Evolutionary conservation across 1,140 invertebrate species (phyloP).

Genomic region (Sycophaga agraensis): DNA sequence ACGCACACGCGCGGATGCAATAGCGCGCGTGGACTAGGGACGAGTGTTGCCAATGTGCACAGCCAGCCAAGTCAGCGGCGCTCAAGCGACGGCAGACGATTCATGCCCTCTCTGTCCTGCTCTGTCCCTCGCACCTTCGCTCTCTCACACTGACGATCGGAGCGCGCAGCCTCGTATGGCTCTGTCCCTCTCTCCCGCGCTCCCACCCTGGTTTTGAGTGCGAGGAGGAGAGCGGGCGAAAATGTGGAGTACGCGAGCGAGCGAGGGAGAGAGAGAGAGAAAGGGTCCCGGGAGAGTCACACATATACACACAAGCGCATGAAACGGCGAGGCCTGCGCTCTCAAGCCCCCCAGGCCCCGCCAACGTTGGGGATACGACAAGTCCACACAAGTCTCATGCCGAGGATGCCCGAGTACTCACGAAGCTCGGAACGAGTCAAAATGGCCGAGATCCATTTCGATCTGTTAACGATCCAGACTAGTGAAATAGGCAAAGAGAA

Average conservation of each 20-base stretch:
- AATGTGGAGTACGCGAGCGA: neutral
- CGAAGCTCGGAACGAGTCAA: neutral
- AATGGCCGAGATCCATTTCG: conserved; percentile 23
- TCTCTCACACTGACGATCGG: too few species aligned
- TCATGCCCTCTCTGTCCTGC: neutral
- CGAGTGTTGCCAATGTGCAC: conserved; percentile 15
- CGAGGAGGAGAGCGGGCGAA: neutral
- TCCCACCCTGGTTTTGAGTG: conserved; percentile 9
- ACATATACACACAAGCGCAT: too few species aligned
- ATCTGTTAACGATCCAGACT: conserved; percentile 10
- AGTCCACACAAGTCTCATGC: neutral
- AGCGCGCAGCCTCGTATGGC: neutral
- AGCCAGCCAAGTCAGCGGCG: neutral
- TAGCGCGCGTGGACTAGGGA: conserved; percentile 27
- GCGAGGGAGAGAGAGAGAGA: neutral
- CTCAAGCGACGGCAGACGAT: neutral
- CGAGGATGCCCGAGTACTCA: conserved; percentile 7
- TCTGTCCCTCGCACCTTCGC: neutral
- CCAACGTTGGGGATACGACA: conserved; percentile 1
- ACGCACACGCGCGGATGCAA: conserved; percentile 18
- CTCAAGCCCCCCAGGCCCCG: conserved; percentile 18
- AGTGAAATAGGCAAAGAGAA: neutral
- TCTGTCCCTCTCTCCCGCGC: conserved; percentile 4
- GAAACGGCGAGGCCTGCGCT: neutral
- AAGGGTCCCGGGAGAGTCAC: too few species aligned